phyloP scores from a whole-genome alignment of 1,140 invertebrate genomes.

The Lepeophtheirus salmonis region DNA sequence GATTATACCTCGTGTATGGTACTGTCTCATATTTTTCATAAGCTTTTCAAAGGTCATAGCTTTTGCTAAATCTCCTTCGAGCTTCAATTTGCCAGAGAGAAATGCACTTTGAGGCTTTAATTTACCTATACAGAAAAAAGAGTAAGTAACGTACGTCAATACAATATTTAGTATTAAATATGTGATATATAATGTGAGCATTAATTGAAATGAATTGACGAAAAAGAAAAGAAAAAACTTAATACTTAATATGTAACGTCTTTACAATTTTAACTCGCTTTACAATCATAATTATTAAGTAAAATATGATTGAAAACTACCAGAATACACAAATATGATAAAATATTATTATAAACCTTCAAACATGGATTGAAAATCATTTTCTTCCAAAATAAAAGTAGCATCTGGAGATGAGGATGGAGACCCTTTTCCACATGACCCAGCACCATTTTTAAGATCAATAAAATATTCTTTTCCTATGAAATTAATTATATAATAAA shows the following conservation, averaged over 20 bases:
- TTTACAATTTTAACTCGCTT: too few relatives aligned
- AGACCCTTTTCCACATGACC: slow-evolving; percentile 54
- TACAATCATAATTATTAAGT: too few relatives aligned
- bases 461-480: slow-evolving; percentile 44
- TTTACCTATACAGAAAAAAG: slow-evolving; percentile 41
- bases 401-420: slow-evolving; percentile 45
- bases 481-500: not conserved
- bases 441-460: slow-evolving; percentile 69
- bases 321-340: too few relatives aligned
- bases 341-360: slow-evolving; percentile 20
- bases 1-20: not conserved
- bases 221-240: too few relatives aligned
- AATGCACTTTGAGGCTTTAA: slow-evolving; percentile 75
- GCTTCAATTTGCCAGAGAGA: slow-evolving; percentile 90
- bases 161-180: not conserved
- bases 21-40: slow-evolving; percentile 57
- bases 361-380: slow-evolving; percentile 38
- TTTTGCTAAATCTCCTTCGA: slow-evolving; percentile 74
- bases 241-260: too few relatives aligned
- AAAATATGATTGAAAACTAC: too few relatives aligned
- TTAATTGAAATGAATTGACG: not conserved
- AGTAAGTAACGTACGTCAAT: slow-evolving; percentile 5
- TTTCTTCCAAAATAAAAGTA: slow-evolving; percentile 56
- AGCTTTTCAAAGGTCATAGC: slow-evolving; percentile 92
- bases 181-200: not conserved